These are phyloP conservation scores for Odontesthes bonariensis DNA, from an alignment of 2,113 vertebrate genomes.

Conservation along the genomic window DNA sequence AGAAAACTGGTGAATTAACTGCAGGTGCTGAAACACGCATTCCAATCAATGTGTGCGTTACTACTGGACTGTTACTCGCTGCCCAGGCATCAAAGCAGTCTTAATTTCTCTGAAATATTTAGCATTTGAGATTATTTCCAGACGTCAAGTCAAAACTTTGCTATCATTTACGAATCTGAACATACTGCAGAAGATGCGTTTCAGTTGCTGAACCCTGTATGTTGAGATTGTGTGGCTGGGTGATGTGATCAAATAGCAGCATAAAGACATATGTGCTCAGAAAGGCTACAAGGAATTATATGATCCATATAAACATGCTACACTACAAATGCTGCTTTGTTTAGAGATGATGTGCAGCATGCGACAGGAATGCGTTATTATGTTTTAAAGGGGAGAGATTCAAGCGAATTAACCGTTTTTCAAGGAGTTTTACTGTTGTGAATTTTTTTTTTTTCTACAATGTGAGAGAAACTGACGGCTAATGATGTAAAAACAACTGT, in stretches of 20 bases:
- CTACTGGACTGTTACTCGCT: slow-evolving; percentile 63
- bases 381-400: background rate
- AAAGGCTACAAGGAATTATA: background rate
- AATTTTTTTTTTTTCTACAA: slow-evolving; percentile 7
- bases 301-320: background rate
- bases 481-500: background rate
- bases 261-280: background rate
- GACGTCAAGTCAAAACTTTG: slow-evolving; percentile 39
- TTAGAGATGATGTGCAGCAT: slow-evolving; percentile 8
- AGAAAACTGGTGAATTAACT: background rate
- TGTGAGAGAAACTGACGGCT: slow-evolving; percentile 28
- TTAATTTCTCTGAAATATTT: slow-evolving; percentile 33
- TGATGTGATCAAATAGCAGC: background rate
- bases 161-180: background rate
- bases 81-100: slow-evolving; percentile 11
- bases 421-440: background rate
- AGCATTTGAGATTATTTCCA: slow-evolving; percentile 12
- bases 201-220: background rate
- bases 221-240: background rate
- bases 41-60: slow-evolving; percentile 11
- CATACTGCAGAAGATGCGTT: slow-evolving; percentile 7
- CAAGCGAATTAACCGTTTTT: background rate
- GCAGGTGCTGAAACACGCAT: slow-evolving; percentile 33
- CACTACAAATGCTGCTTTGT: slow-evolving; percentile 11
- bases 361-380: slow-evolving; percentile 14